phyloP scores from a whole-genome alignment of 2,797 vertebrate genomes.

The Cuniculus paca region DNA sequence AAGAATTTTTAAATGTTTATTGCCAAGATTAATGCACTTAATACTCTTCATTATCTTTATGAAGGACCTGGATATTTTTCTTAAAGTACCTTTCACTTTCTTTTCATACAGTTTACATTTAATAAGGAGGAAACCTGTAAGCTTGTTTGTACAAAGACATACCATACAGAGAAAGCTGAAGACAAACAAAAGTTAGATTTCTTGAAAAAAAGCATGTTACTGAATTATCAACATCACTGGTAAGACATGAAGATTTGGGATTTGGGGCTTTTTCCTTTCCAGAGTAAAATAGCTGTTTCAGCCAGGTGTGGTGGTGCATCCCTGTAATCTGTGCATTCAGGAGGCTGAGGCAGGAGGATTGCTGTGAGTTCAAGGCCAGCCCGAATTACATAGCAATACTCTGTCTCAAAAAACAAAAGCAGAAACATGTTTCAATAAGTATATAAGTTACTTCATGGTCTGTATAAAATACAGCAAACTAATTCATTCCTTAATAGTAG shows the following conservation, averaged over 20 bases:
- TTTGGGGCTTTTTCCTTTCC: constrained; percentile 29
- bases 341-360: not conserved
- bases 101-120: constrained; percentile 93
- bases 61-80: constrained; percentile 22
- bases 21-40: not conserved
- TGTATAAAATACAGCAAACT: not conserved
- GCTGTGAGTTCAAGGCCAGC: not conserved
- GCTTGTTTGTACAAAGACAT: constrained; percentile 92
- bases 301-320: not conserved
- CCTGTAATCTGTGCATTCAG: not conserved
- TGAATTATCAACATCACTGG: constrained; percentile 98
- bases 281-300: not conserved
- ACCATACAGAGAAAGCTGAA: constrained; percentile 88
- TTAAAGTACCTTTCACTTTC: constrained; percentile 70
- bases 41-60: not conserved
- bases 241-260: constrained; percentile 84
- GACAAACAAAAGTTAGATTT: constrained; percentile 94
- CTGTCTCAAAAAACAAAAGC: not conserved
- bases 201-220: constrained; percentile 96
- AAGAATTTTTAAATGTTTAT: constrained; percentile 19
- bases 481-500: not conserved
- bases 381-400: not conserved
- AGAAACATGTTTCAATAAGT: not conserved
- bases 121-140: constrained; percentile 91
- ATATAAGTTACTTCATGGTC: constrained; percentile 5